Base-by-base conservation (phyloP, 2,113 vertebrate genomes). In the Elgaria multicarinata region DNA sequence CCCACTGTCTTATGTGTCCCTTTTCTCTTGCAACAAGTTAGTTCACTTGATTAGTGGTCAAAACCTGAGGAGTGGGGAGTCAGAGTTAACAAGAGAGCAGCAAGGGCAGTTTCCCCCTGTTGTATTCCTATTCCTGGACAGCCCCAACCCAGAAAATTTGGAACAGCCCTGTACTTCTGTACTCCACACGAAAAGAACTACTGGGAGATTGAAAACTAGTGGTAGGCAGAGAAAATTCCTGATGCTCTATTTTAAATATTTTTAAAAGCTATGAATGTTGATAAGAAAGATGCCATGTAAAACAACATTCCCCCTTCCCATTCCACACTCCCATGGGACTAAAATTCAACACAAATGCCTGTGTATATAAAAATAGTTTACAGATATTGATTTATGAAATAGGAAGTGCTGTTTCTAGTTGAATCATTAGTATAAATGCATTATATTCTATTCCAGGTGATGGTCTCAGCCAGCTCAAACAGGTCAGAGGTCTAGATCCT, bases 381-480 rank as follows among this genome's bases (percentile, higher is more conserved):
- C 20, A 24, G 86, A 90, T 77, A 67, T 77, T 87, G 62, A 1
- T 91, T 86, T 92, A 93, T 87, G 80, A 80, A 80, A 79, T 55
- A 18, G 20, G 58, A 62, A 62, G 22, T 20, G 5, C 58, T 62
- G 46, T 86, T 14, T 87, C 91, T 89, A 87, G 46, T 10, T n/a
- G 82, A 58, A 66, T 55, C 90, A 87, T 75, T 84, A 93, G 26
- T 8, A 92, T 93, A 86, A 94, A 93, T 69, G 10, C 75, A 84
- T 78, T 92, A 93, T 62, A 20, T 62, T 62, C 50, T 20, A 20
- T 62, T 20, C 20, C 58, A 62, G 58, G 18, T 62, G 58, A 20
- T 62, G 58, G 20, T 62, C 58, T 62, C 58, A 62, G 58, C 1
- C 50, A 62, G 58, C 20, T 62, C 9, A 62, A 22, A 20, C 58